These are phyloP conservation scores for Aphaenogaster ashmeadi DNA, from an alignment of 1,140 invertebrate species.

Conservation along the genomic window DNA sequence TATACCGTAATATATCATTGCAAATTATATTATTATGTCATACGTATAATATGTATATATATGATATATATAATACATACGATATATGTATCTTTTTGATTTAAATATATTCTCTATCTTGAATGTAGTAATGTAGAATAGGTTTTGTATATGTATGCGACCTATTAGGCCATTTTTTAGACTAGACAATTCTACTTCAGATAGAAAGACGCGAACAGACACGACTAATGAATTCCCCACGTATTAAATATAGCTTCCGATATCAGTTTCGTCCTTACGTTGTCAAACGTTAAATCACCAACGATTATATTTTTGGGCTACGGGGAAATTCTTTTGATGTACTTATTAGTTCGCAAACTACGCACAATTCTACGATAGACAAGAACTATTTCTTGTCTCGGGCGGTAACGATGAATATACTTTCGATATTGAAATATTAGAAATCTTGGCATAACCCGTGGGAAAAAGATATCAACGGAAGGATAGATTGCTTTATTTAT, in stretches of 20 bases:
- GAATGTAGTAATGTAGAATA: conserved; percentile 65
- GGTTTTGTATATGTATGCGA: conserved; percentile 42
- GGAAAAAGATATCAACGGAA: not conserved
- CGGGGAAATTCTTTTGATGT: not conserved
- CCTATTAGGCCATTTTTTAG: conserved; percentile 70
- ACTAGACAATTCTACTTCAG: conserved; percentile 73
- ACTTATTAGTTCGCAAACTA: conserved; percentile 50
- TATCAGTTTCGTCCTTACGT: conserved; percentile 10
- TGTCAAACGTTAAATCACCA: conserved; percentile 24
- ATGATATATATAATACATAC: conserved; percentile 57
- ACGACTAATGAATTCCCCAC: conserved; percentile 20
- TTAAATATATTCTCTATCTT: conserved; percentile 79
- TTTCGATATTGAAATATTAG: not conserved
- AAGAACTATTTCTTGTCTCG: conserved; percentile 37
- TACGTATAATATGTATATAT: conserved; percentile 63
- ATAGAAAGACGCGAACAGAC: conserved; percentile 49
- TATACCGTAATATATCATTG: conserved; percentile 43
- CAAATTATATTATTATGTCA: conserved; percentile 65
- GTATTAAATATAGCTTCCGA: not conserved
- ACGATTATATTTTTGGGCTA: not conserved
- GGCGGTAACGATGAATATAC: not conserved
- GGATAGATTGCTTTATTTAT: not conserved
- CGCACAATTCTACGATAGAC: conserved; percentile 37
- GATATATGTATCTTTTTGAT: conserved; percentile 69
- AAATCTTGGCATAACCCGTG: not conserved